Base-by-base conservation (phyloP, 1,140 invertebrate genomes). In the Cardiocondyla obscurior region DNA sequence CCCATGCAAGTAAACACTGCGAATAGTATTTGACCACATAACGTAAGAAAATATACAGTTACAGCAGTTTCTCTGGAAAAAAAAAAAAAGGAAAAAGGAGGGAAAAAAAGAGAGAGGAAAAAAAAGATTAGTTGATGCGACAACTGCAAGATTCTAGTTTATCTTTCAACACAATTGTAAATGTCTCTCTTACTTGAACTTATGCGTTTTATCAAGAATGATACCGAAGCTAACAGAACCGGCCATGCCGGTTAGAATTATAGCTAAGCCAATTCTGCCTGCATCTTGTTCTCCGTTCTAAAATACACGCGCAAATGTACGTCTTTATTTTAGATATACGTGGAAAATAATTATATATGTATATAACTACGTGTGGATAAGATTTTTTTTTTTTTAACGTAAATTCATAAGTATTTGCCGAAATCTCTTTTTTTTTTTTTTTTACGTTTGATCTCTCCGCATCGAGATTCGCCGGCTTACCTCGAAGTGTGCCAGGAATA, bases 181-280 rank as follows among this genome's bases (percentile, higher is more conserved):
- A 46, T 14, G 3, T 62, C 3, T 14, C 0, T 44, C 92, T 92
- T 87, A 95, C 94, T 95, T 95, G 92, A 93, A 96, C 83, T 94
- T 95, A 25, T 95, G 93, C 0, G 95, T 96, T 83, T 94, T 96
- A 81, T 97, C 97, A 14, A 98, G 92, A 90, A 96, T 94, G 62
- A 96, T 89, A 22, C 97, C 97, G 55, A 95, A 95, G 30, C 95
- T 89, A 14, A 97, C 93, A 0, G 96, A 95, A 6, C 97, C 97
- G 0, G 95, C 36, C 91, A 97, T 95, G 57, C 97, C 97, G 25
- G 95, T 93, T 1, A 97, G 83, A 2, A 97, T 95, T 72, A 97
- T 95, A 0, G 95, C 92, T 16, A 97, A 90, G 12, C 97, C 97
- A 87, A 97, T 96, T 84, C 94, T 91, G 14, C 97, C 97, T 16